phyloP scores from a whole-genome alignment of 2,797 vertebrate genomes.

The Manis crassicaudata region DNA sequence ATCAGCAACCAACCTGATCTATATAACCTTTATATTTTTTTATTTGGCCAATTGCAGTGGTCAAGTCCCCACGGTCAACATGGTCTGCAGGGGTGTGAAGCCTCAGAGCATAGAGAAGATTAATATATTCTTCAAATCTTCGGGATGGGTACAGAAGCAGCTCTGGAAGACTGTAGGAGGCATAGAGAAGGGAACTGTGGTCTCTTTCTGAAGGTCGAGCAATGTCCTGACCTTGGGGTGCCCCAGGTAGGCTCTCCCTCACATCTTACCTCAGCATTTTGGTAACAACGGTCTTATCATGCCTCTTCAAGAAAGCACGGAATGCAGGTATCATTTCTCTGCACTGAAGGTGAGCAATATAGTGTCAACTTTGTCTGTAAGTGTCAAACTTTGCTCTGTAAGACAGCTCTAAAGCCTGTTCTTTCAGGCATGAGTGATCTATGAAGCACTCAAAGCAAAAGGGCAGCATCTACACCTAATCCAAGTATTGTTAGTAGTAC shows the following conservation, averaged over 20 bases:
- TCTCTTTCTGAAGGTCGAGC: neutral
- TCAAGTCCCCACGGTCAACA: slow-evolving; percentile 85
- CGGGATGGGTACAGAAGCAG: slow-evolving; percentile 88
- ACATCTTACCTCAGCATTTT: slow-evolving; percentile 90
- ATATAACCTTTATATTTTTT: slow-evolving; percentile 85
- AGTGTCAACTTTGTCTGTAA: too few relatives aligned
- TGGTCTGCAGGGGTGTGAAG: slow-evolving; percentile 88
- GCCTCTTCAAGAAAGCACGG: slow-evolving; percentile 90
- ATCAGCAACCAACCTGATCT: slow-evolving; percentile 85
- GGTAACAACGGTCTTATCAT: slow-evolving; percentile 88
- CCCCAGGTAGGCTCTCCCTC: neutral
- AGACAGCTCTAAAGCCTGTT: neutral
- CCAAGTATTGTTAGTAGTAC: neutral
- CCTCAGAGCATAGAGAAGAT: slow-evolving; percentile 88
- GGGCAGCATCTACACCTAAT: neutral
- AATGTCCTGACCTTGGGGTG: neutral
- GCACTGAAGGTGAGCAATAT: slow-evolving; percentile 86
- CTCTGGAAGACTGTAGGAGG: slow-evolving; percentile 89
- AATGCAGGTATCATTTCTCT: slow-evolving; percentile 89
- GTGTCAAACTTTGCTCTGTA: neutral
- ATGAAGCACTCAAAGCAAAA: neutral
- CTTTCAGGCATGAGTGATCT: neutral
- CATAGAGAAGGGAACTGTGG: neutral
- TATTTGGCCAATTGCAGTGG: slow-evolving; percentile 85
- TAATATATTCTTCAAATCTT: slow-evolving; percentile 90